Evolutionary conservation across 1,140 invertebrate genomes (phyloP), one percentile per base, ranked within the genome.

Genomic region (Brachionus asplanchnoidis): DNA sequence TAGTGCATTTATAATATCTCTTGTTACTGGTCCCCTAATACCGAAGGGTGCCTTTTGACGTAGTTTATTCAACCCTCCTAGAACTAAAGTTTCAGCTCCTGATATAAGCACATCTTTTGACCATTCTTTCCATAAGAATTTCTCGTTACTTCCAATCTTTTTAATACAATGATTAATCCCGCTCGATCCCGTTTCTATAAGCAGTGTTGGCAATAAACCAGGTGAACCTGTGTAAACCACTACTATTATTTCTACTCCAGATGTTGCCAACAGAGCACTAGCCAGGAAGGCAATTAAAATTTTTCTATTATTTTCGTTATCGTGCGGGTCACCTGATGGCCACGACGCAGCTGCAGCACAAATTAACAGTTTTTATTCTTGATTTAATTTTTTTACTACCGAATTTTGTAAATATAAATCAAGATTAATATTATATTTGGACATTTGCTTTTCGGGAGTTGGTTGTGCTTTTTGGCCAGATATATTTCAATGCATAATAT

Each of bases 71-170:
- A 28, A 1, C 8, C 5, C 60, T 5, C 20, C 26, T 11, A 66
- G 12, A 3, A 66, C 60, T 26, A 66, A 26, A 26, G 60, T 66
- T 66, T 66, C 60, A 66, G 12, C 3, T 66, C 5, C 60, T 66
- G 60, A 11, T 66, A 8, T 11, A 66, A 8, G 5, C 2, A 66
- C 9, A 8, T 66, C 60, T 8, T 28, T 28, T 1, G 8, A 23
- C 60, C 60, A 66, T 66, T 66, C 60, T 23, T 66, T 66, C 60
- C 60, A 66, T 66, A 66, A 66, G 11, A 66, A 66, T 66, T 66
- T 66, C 12, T 66, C 26, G 8, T 66, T 66, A 26, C 8, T 66
- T 1, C 12, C 2, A 66, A 66, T 66, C 2, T 5, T 28, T 3
- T 8, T 28, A 26, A 66, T 23, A 66, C 17, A 66, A 28, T 66